A percentile compares a stretch with the other conserved stretches of the same genome.
These are phyloP conservation scores for Melieria picta DNA, from an alignment of 2,888 invertebrate species.

Conservation along the genomic window DNA sequence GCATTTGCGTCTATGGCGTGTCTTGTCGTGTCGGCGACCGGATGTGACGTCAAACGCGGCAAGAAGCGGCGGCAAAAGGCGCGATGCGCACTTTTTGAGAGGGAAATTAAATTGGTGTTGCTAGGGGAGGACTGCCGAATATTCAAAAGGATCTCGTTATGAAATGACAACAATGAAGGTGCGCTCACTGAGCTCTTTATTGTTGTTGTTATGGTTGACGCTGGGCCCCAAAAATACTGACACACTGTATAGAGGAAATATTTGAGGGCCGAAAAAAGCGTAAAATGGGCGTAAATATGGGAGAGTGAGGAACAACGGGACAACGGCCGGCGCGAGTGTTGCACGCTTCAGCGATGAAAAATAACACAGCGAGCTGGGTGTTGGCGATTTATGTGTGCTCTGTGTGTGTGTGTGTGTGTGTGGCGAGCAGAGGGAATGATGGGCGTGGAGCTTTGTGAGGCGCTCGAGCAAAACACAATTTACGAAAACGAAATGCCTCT, in stretches of 20 bases:
- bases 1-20: neutral
- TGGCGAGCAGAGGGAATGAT: neutral
- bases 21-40: neutral
- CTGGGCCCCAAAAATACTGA: too few relatives aligned
- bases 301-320: too few relatives aligned
- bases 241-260: too few relatives aligned
- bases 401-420: neutral
- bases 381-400: too few relatives aligned
- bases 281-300: neutral
- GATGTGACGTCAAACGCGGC: neutral
- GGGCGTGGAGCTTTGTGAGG: neutral
- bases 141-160: conserved; percentile 7
- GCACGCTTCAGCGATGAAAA: too few relatives aligned
- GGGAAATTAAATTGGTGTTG: neutral
- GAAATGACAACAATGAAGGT: conserved; percentile 23
- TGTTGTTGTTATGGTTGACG: conserved; percentile 3
- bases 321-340: too few relatives aligned
- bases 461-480: neutral
- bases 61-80: neutral
- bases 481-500: too few relatives aligned
- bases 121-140: neutral
- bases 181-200: neutral
- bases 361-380: too few relatives aligned
- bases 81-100: too few relatives aligned
- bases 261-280: neutral